Base-by-base conservation (phyloP, 2,888 invertebrate genomes). In the Rapana venosa region DNA sequence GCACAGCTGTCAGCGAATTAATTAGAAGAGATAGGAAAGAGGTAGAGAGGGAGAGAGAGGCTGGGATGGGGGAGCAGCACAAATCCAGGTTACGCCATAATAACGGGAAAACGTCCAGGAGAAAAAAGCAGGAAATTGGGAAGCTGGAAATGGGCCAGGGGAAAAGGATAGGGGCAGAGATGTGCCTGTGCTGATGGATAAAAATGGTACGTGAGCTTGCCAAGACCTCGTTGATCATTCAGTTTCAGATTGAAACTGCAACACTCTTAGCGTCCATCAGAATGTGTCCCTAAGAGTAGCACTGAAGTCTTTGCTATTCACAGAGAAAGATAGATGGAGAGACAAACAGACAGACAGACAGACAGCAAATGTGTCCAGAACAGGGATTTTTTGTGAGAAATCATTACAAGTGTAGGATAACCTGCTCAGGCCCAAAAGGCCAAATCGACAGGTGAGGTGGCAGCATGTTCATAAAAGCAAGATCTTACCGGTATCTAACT, bases 161-260 rank as follows among this genome's bases (percentile, higher is more conserved):
- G 26, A 74, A 26, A 83, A 47, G 47, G 83, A 83, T 47, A 6
- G 47, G 26, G n/a, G 47, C 47, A 56, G 58, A 35, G 56, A 56
- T 58, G 30, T 84, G 84, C 20, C 84, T 58, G 58, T n/a, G 58
- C 26, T 30, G 58, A 84, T 47, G 58, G 84, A 84, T 84, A 84
- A 84, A 84, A 84, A 84, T 84, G 36, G 84, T 56, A 47, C 17
- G 58, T 84, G 26, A 84, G 84, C 84, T 47, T 84, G 84, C 47
- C 15, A 30, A 22, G 84, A 58, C 56, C 35, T 13, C 79, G 79
- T 79, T 22, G 22, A 79, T 79, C 79, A 79, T 79, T 79, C 13
- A 79, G 32, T 2, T 47, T 47, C 47, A 47, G 47, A 47, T 22
- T 35, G 79, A 17, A 1, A 26, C 74, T 74, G 74, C 74, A 74